A percentile compares a stretch with the other conserved stretches of the same genome.
phyloP scores from a whole-genome alignment of 1,140 invertebrate genomes.

The Aphis craccivora region DNA sequence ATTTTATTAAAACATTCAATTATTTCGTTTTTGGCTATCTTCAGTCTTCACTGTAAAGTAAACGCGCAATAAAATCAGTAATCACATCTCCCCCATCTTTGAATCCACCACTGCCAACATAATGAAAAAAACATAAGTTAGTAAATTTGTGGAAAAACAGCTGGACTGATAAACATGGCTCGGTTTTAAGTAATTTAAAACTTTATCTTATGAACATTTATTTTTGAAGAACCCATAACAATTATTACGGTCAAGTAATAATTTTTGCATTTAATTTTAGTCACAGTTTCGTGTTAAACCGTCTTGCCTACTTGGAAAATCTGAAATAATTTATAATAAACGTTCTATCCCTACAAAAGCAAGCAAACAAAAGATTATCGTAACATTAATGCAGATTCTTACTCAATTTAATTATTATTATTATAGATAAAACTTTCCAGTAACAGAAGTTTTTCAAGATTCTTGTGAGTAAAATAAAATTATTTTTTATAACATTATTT shows the following conservation, averaged over 20 bases:
- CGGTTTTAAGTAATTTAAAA: neutral
- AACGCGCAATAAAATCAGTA: neutral
- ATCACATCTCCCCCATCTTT: neutral
- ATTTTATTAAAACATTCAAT: neutral
- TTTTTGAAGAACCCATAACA: neutral
- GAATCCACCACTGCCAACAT: neutral
- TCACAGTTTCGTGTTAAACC: neutral
- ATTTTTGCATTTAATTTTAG: neutral
- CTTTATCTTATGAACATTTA: neutral
- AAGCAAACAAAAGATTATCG: neutral
- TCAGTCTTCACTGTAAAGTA: neutral
- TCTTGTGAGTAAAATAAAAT: neutral
- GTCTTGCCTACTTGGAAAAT: neutral
- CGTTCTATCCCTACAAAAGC: neutral
- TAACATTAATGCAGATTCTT: too few species aligned
- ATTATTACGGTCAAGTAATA: neutral
- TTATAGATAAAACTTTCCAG: neutral
- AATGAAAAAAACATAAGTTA: neutral
- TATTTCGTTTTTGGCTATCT: neutral
- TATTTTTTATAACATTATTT: too few species aligned
- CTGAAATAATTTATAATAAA: neutral
- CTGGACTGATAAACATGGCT: neutral
- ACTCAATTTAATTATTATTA: too few species aligned
- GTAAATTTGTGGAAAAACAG: neutral
- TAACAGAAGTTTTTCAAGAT: neutral